Conservation (phyloP, 2,113 vertebrate species). For the Scytalopus superciliaris region DNA sequence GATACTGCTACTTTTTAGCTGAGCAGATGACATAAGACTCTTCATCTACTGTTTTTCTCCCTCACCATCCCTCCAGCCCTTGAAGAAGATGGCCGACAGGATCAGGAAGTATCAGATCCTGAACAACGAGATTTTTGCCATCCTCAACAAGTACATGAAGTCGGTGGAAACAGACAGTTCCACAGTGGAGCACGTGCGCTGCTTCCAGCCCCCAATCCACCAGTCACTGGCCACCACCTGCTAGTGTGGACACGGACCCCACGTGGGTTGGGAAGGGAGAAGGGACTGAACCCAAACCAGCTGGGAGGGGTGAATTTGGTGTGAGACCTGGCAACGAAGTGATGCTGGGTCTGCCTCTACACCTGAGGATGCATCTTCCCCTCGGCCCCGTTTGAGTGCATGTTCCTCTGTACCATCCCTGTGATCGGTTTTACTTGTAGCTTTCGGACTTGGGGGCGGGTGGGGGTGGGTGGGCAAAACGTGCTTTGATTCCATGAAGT, state of each 20-base stretch:
- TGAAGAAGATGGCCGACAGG: conserved; percentile 99
- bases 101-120: conserved; percentile 99
- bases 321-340: not conserved
- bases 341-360: conserved; percentile 14
- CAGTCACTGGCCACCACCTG: conserved; percentile 98
- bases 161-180: conserved; percentile 98
- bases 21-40: not conserved
- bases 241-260: conserved; percentile 67
- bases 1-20: not conserved
- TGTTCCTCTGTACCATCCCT: conserved; percentile 74
- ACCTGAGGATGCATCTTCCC: conserved; percentile 5
- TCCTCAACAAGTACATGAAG: conserved; percentile 99
- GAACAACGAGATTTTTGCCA: conserved; percentile 98
- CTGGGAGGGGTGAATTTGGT: conserved; percentile 13
- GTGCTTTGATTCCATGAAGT: conserved; percentile 60
- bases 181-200: conserved; percentile 97
- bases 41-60: not conserved
- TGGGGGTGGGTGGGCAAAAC: conserved; percentile 18
- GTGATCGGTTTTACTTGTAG: conserved; percentile 64
- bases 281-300: conserved; percentile 19
- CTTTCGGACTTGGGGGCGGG: conserved; percentile 55
- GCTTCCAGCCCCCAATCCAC: conserved; percentile 99
- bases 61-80: conserved; percentile 76
- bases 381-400: conserved; percentile 65
- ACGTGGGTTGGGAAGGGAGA: not conserved